Evolutionary conservation across 2,888 invertebrate species (phyloP), one percentile per base, ranked within the genome.

Genomic region (Dicranocentrus wangi): DNA sequence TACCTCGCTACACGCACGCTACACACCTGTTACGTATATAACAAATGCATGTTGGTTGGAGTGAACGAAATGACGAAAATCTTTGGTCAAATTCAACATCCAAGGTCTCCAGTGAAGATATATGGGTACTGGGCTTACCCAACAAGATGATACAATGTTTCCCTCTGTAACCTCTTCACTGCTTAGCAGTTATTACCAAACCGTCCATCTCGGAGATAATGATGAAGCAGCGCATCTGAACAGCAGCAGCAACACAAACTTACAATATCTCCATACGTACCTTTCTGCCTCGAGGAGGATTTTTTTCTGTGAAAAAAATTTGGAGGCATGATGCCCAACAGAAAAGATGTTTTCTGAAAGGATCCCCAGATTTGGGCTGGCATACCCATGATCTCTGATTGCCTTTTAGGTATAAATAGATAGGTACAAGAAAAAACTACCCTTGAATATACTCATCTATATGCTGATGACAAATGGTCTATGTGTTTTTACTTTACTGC

Each of bases 401-500:
- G 25, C 66, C 21, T 15, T 66, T 65, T 65, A 51, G 51, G 51
- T 32, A 32, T 21, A 63, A 42, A 63, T 39, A 21, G 19, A 21
- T 61, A 61, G 13, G 42, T 19, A 21, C 17, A 42, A 47, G 17
- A 43, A 13, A 65, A 15, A 15, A 58, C 15, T 61, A 28, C 17
- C 25, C 21, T 25, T 47, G 19, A 51, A n/a, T 13, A 32, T 32
- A n/a, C n/a, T n/a, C n/a, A n/a, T n/a, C n/a, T n/a, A n/a, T n/a
- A n/a, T n/a, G n/a, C 39, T 58, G 70, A 70, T 70, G 70, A 70
- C 70, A 70, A 70, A 70, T 60, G 60, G 43, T 47, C 55, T 53
- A 55, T 69, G 53, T 69, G 55, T 69, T 69, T 70, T 58, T 70
- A 25, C 32, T 70, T 58, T 70, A 25, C 32, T 42, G 42, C 60